Evolutionary conservation across 2,888 invertebrate species (phyloP).

Genomic region (Teleiodes luculella): DNA sequence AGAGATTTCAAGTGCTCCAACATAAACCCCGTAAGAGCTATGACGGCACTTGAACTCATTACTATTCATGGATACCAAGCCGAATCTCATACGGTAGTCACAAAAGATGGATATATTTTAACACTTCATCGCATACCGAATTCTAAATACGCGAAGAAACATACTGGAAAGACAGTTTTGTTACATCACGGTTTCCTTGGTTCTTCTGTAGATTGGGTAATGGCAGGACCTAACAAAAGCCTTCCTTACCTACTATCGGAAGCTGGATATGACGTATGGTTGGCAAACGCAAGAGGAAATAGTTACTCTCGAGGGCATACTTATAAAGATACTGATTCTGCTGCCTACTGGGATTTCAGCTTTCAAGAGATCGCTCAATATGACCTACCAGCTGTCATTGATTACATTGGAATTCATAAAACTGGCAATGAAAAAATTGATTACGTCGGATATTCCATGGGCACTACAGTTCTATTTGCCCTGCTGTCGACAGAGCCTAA

Average conservation of each 20-base stretch:
- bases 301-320: slow-evolving; percentile 84
- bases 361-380: slow-evolving; percentile 93
- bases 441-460: slow-evolving; percentile 96
- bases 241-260: slow-evolving; percentile 83
- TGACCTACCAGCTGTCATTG: slow-evolving; percentile 93
- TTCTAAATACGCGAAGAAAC: slow-evolving; percentile 41
- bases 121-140: slow-evolving; percentile 89
- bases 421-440: slow-evolving; percentile 68
- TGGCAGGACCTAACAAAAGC: slow-evolving; percentile 81
- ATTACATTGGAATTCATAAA: slow-evolving; percentile 77
- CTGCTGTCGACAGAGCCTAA: slow-evolving; percentile 83
- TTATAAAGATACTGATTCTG: slow-evolving; percentile 67
- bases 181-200: slow-evolving; percentile 90
- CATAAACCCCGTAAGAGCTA: slow-evolving; percentile 53
- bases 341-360: slow-evolving; percentile 85
- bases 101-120: slow-evolving; percentile 90
- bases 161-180: slow-evolving; percentile 76
- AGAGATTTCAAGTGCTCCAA: slow-evolving; percentile 39
- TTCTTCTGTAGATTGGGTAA: slow-evolving; percentile 88
- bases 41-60: slow-evolving; percentile 66
- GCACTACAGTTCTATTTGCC: slow-evolving; percentile 86
- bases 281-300: slow-evolving; percentile 91
- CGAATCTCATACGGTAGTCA: slow-evolving; percentile 84
- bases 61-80: slow-evolving; percentile 81
- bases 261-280: slow-evolving; percentile 87